Conservation (phyloP, 2,888 invertebrate genomes). For the Hirudinaria manillensis region DNA sequence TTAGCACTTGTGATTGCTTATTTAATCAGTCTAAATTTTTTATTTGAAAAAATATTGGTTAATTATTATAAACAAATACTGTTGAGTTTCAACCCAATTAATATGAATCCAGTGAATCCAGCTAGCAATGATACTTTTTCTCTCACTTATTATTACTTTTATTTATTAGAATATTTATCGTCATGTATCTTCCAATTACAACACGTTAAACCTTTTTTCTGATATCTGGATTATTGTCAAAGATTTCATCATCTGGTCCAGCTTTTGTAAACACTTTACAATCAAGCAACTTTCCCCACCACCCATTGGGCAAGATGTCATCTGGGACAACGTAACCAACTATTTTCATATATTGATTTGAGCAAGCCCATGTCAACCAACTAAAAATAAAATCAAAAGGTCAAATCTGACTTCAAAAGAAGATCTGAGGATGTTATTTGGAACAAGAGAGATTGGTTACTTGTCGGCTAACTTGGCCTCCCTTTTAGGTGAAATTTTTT, state of each 20-base stretch:
- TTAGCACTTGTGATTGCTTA: too few relatives aligned
- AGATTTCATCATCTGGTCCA: conserved; percentile 54
- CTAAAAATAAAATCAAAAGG: conserved; percentile 37
- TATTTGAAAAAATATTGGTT: neutral
- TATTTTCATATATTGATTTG: conserved; percentile 44
- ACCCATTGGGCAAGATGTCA: conserved; percentile 45
- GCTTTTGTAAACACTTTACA: conserved; percentile 46
- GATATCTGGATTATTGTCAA: conserved; percentile 50
- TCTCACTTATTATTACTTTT: too few relatives aligned
- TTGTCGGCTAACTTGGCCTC: conserved; percentile 6
- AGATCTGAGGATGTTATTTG: neutral
- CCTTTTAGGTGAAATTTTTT: neutral
- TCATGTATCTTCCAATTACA: too few relatives aligned
- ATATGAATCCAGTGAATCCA: too few relatives aligned
- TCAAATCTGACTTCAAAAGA: neutral
- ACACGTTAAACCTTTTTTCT: conserved; percentile 47
- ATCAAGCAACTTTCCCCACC: conserved; percentile 43
- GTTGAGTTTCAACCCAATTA: too few relatives aligned
- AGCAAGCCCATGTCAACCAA: conserved; percentile 48
- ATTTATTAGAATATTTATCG: too few relatives aligned
- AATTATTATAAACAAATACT: neutral
- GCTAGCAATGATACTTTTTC: too few relatives aligned
- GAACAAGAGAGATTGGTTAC: neutral
- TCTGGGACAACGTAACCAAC: conserved; percentile 44
- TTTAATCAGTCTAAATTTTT: too few relatives aligned